Evolutionary conservation across 1,140 invertebrate genomes (phyloP).

Genomic region (Acyrthosiphon pisum): DNA sequence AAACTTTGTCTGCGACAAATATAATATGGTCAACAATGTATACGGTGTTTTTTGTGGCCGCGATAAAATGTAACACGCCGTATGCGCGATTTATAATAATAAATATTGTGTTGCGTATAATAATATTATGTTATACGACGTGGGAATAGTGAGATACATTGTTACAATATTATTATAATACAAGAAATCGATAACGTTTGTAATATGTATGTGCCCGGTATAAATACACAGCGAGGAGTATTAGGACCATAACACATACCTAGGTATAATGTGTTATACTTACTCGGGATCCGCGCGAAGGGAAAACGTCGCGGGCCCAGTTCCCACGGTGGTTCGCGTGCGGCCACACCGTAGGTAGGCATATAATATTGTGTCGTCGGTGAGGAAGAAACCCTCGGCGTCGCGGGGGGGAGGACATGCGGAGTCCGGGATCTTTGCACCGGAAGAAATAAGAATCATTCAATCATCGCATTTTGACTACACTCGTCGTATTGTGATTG

Average conservation of each 20-base stretch:
- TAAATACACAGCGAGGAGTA: background rate
- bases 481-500: background rate
- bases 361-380: too few species aligned
- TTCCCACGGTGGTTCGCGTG: slow-evolving; percentile 15
- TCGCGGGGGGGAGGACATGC: too few species aligned
- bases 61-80: too few species aligned
- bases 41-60: too few species aligned
- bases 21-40: background rate
- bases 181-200: background rate
- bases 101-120: background rate
- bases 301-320: background rate
- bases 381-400: background rate
- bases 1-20: background rate
- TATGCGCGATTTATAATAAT: background rate
- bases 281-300: background rate
- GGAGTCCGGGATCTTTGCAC: background rate
- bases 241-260: background rate
- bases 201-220: background rate
- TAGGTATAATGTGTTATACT: background rate
- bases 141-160: background rate
- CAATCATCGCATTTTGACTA: background rate
- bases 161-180: background rate
- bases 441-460: background rate
- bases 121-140: background rate
- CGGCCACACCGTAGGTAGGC: too few species aligned